Evolutionary conservation across 1,140 invertebrate genomes (phyloP).

Genomic region (Vollenhovia emeryi): DNA sequence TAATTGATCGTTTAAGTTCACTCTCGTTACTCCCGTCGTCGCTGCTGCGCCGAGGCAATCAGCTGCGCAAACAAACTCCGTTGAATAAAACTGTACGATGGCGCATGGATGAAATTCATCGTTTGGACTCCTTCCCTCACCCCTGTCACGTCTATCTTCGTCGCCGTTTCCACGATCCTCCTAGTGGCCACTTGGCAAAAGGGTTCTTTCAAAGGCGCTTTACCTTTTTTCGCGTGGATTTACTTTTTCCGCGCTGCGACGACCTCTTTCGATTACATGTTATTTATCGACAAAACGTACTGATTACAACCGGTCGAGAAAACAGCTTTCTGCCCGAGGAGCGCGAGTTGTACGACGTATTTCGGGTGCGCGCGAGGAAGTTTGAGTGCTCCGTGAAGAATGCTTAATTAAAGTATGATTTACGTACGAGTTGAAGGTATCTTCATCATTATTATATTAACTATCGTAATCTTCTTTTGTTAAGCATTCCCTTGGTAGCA

Average conservation of each 20-base stretch:
- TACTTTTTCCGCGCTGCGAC: background rate
- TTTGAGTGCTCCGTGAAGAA: background rate
- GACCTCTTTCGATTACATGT: slow-evolving; percentile 4
- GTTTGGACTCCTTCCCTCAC: background rate
- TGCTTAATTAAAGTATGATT: background rate
- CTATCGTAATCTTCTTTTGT: slow-evolving; percentile 6
- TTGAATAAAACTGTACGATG: slow-evolving; percentile 59
- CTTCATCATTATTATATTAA: background rate
- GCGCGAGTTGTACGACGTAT: background rate
- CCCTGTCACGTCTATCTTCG: background rate
- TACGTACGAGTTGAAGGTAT: background rate
- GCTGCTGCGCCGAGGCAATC: slow-evolving; percentile 60
- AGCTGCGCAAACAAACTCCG: slow-evolving; percentile 67
- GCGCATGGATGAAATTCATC: slow-evolving; percentile 47
- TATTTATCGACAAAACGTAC: slow-evolving; percentile 11
- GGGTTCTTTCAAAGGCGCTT: background rate
- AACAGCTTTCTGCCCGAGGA: background rate
- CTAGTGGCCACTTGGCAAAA: slow-evolving; percentile 17
- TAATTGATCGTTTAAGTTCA: slow-evolving; percentile 70
- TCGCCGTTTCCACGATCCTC: background rate
- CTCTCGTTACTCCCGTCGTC: slow-evolving; percentile 48
- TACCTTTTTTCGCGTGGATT: background rate
- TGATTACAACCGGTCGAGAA: background rate
- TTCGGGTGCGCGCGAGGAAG: background rate
- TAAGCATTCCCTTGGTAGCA: background rate